phyloP scores from a whole-genome alignment of 2,888 invertebrate species.

The Lamproptera curius region DNA sequence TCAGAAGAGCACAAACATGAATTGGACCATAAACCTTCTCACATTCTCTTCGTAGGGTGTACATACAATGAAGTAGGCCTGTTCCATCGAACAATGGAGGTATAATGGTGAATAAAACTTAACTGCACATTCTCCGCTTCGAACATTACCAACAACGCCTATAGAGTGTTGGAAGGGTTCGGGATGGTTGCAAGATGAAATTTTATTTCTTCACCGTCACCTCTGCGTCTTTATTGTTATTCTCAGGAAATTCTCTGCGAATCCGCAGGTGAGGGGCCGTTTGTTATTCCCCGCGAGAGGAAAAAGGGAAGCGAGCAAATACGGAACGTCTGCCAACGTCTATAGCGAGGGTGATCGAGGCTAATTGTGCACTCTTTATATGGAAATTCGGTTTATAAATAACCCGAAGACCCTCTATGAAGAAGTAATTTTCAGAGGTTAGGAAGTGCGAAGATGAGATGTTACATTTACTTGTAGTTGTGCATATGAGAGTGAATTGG shows the following conservation, averaged over 20 bases:
- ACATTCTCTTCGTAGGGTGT: background rate
- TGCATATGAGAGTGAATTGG: too few species aligned
- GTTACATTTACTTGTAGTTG: conserved; percentile 13
- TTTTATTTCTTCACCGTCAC: conserved; percentile 20
- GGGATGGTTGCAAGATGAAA: conserved; percentile 20
- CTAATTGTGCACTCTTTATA: conserved; percentile 24
- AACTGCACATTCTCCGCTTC: background rate
- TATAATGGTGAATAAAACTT: conserved; percentile 1
- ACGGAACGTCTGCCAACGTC: conserved; percentile 28
- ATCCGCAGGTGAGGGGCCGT: conserved; percentile 38
- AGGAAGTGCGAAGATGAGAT: conserved; percentile 11
- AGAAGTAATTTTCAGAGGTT: conserved; percentile 23
- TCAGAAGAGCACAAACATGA: too few species aligned
- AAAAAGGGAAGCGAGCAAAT: conserved; percentile 28
- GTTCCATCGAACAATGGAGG: background rate
- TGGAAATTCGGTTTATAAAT: conserved; percentile 33
- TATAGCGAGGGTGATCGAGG: conserved; percentile 26
- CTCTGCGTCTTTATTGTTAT: conserved; percentile 29
- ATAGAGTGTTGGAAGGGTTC: conserved; percentile 10
- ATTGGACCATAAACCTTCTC: too few species aligned
- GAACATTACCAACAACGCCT: conserved; percentile 3
- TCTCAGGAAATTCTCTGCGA: conserved; percentile 28
- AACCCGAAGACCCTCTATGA: conserved; percentile 30
- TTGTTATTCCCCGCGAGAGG: conserved; percentile 37
- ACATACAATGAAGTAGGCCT: background rate